Evolutionary conservation across 2,888 invertebrate species (phyloP), one percentile per base, ranked within the genome.

Genomic region (Nemoura dubitans): DNA sequence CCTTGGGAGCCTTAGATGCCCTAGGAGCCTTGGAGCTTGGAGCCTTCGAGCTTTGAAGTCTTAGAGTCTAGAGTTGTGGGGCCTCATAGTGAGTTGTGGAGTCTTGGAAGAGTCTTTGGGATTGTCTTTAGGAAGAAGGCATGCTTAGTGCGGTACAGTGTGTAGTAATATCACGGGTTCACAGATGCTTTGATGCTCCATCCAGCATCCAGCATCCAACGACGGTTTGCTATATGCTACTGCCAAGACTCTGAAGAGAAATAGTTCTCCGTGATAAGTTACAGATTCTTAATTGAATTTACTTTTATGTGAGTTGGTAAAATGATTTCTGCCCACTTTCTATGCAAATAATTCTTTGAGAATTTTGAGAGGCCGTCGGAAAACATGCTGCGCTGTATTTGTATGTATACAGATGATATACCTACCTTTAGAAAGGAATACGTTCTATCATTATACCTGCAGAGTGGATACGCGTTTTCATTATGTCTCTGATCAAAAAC

Each of bases 151-250:
- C 10, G 25, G 28, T 80, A 80, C 80, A 80, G 25, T 80, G 80
- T n/a, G 80, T 28, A 80, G 80, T 80, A 80, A 80, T 80, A 80
- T 80, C 80, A 28, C 80, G 80, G 80, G 28, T 27, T 80, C 25
- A 28, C 80, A 1, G 80, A n/a, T 80, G 10, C 80, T 80, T 80
- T 80, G 80, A 80, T 28, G 36, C 36, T n/a, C n/a, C n/a, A n/a
- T n/a, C n/a, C n/a, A n/a, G n/a, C n/a, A n/a, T n/a, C n/a, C 3
- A 36, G 80, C 27, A 80, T 7, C 21, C 16, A 59, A 14, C 59
- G 21, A 21, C 14, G 26, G 27, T 78, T 78, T 78, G 78, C 78
- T 7, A 78, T 10, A 7, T 26, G n/a, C n/a, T n/a, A n/a, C n/a
- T n/a, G 26, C 29, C 21, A 27, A 30, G 28, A 81, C 81, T 29